These are phyloP conservation scores for Aphelenchoides besseyi DNA, from an alignment of 1,140 invertebrate species.

Conservation along the genomic window DNA sequence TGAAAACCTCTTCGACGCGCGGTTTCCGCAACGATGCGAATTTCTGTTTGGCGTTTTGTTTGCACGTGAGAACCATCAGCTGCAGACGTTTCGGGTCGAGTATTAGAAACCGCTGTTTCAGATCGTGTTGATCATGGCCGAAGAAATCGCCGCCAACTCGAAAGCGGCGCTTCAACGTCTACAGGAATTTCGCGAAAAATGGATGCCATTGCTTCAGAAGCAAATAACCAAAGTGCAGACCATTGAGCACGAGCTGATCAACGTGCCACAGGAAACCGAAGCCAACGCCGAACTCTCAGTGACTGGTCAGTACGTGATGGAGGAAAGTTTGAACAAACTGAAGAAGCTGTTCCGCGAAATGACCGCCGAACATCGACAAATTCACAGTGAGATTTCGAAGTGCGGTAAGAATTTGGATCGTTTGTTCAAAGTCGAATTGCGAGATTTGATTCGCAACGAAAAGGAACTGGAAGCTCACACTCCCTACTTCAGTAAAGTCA, in stretches of 20 bases:
- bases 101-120: too few relatives aligned
- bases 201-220: slow-evolving; percentile 31
- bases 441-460: slow-evolving; percentile 44
- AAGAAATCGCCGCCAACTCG: slow-evolving; percentile 20
- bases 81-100: too few relatives aligned
- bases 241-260: slow-evolving; percentile 33
- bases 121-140: slow-evolving; percentile 18
- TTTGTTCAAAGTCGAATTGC: slow-evolving; percentile 44
- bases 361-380: slow-evolving; percentile 70
- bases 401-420: slow-evolving; percentile 43
- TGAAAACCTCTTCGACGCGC: background rate
- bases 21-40: slow-evolving; percentile 3
- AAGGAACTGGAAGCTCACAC: slow-evolving; percentile 44
- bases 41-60: background rate
- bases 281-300: slow-evolving; percentile 32
- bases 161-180: slow-evolving; percentile 22
- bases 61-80: background rate
- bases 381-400: slow-evolving; percentile 39
- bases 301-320: slow-evolving; percentile 44
- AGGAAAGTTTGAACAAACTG: slow-evolving; percentile 35
- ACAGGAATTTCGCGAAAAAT: slow-evolving; percentile 33
- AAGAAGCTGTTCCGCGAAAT: slow-evolving; percentile 38
- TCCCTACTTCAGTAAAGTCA: slow-evolving; percentile 40
- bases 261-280: slow-evolving; percentile 27
- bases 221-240: slow-evolving; percentile 33